Percentiles rank a stretch among this genome's conserved stretches.
These are phyloP conservation scores for Hemicentrotus pulcherrimus DNA, from an alignment of 35 echinoderm and acorn worm genomes.

Conservation along the genomic window DNA sequence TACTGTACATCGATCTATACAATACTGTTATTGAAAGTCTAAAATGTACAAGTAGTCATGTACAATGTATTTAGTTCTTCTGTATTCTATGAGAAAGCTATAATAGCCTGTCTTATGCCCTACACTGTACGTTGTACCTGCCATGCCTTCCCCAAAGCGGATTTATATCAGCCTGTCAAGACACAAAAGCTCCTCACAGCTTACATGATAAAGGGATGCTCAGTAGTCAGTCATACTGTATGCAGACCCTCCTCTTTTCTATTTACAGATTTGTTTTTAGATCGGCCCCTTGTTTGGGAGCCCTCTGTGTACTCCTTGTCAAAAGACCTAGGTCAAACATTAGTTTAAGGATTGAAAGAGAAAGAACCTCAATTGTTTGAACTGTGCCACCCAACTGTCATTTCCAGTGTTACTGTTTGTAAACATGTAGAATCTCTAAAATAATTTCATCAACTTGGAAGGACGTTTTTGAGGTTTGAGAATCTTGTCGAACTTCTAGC, in stretches of 20 bases:
- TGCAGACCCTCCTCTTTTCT: background rate
- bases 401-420: constrained; percentile 12
- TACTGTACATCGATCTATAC: too few relatives aligned
- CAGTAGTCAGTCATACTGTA: background rate
- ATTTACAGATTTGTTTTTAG: background rate
- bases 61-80: background rate
- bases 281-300: background rate
- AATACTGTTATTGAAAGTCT: too few relatives aligned
- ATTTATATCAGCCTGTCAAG: background rate
- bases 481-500: background rate
- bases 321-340: background rate
- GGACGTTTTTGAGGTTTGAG: background rate
- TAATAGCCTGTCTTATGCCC: background rate
- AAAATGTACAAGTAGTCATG: background rate
- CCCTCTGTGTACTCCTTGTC: background rate
- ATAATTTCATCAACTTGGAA: background rate
- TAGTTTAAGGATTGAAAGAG: background rate
- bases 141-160: background rate
- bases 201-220: background rate
- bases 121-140: too few relatives aligned
- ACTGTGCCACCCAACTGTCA: background rate
- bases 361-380: background rate
- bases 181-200: background rate
- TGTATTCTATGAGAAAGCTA: background rate
- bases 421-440: constrained; percentile 3